Evolutionary conservation across 2,888 invertebrate species (phyloP).

Genomic region (Agapetus fuscipes): DNA sequence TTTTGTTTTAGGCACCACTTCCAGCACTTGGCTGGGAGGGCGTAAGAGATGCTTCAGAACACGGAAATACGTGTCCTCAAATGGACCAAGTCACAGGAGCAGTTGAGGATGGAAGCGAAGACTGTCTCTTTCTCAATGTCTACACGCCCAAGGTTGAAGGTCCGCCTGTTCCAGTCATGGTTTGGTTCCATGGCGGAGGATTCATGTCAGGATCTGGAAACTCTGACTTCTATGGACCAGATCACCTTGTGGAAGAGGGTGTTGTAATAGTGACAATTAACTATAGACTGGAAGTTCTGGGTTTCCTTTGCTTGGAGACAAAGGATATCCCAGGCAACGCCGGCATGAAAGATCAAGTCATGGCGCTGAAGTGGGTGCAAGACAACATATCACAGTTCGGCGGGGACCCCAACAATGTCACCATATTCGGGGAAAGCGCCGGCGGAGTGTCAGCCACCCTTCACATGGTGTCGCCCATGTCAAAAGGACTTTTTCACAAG

Average conservation of each 20-base stretch:
- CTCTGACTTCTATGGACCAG: slow-evolving; percentile 31
- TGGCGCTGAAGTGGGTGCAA: slow-evolving; percentile 34
- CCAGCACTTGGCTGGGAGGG: slow-evolving; percentile 32
- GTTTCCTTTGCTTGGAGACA: slow-evolving; percentile 33
- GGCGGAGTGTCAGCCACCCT: slow-evolving; percentile 33
- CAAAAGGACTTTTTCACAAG: slow-evolving; percentile 33
- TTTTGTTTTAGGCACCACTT: slow-evolving; percentile 30
- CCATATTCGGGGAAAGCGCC: slow-evolving; percentile 39
- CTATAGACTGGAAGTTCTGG: slow-evolving; percentile 34
- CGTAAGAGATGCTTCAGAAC: slow-evolving; percentile 30
- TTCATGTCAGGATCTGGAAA: slow-evolving; percentile 31
- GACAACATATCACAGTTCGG: slow-evolving; percentile 34
- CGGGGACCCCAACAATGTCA: slow-evolving; percentile 35
- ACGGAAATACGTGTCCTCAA: slow-evolving; percentile 30
- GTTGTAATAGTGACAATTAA: slow-evolving; percentile 36
- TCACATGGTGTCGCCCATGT: slow-evolving; percentile 35
- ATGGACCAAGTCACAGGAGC: slow-evolving; percentile 28
- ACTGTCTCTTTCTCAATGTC: slow-evolving; percentile 37
- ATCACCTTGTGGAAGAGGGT: slow-evolving; percentile 31
- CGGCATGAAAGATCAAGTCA: slow-evolving; percentile 41
- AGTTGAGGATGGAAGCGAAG: slow-evolving; percentile 26
- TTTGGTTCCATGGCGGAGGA: slow-evolving; percentile 31
- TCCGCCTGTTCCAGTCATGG: slow-evolving; percentile 27
- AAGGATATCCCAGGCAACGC: slow-evolving; percentile 37
- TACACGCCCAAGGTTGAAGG: slow-evolving; percentile 27